Percentiles rank a stretch among this genome's conserved stretches.
These are phyloP conservation scores for Chaetorhynchus papuensis DNA, from an alignment of 2,113 vertebrate genomes.

Conservation along the genomic window DNA sequence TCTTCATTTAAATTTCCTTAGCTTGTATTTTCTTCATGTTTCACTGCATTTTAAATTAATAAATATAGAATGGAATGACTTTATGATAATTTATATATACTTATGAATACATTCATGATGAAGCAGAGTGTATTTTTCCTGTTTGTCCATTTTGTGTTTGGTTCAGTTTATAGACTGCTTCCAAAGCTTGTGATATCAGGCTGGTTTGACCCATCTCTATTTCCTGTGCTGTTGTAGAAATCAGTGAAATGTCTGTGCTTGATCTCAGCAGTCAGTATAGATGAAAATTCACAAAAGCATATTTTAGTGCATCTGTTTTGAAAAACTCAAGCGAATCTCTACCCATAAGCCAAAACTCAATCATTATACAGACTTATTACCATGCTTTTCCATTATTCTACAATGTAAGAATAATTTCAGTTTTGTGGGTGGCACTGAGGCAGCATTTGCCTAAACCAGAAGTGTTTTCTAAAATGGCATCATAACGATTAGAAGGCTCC, in stretches of 20 bases:
- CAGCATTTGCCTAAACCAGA: not conserved
- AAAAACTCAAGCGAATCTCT: not conserved
- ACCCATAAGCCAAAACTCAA: not conserved
- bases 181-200: not conserved
- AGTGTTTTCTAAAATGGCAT: not conserved
- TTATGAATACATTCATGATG: not conserved
- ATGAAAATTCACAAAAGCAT: not conserved
- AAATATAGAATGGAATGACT: not conserved
- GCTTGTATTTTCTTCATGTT: not conserved
- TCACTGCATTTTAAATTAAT: not conserved
- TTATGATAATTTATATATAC: not conserved
- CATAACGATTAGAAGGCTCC: accelerated
- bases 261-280: not conserved
- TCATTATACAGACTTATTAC: not conserved
- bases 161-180: not conserved
- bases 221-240: not conserved
- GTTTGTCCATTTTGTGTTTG: not conserved
- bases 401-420: not conserved
- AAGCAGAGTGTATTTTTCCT: not conserved
- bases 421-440: not conserved
- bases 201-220: not conserved
- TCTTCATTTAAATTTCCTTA: not conserved
- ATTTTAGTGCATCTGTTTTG: not conserved
- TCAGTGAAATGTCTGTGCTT: not conserved
- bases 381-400: not conserved